These are phyloP conservation scores for Tetrax tetrax DNA, from an alignment of 2,113 vertebrate species.

Conservation along the genomic window DNA sequence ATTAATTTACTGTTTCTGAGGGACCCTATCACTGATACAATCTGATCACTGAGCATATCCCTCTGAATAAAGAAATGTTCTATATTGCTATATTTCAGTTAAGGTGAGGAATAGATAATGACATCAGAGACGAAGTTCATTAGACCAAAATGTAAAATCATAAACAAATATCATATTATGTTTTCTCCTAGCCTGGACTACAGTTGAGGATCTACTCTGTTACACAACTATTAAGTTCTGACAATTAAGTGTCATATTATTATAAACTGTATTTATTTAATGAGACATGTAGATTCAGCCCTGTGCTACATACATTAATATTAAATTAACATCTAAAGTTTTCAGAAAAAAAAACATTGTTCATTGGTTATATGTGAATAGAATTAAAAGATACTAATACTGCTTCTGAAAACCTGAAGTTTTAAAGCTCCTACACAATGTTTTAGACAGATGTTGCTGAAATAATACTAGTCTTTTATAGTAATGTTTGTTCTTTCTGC, in stretches of 20 bases:
- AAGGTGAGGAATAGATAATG: not conserved
- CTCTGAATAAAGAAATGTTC: not conserved
- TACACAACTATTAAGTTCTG: not conserved
- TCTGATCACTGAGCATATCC: not conserved
- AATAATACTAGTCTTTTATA: not conserved
- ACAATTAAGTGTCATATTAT: not conserved
- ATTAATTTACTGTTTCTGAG: not conserved
- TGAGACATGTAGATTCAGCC: not conserved
- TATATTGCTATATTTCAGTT: not conserved
- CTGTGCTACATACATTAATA: not conserved
- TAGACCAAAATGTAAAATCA: not conserved
- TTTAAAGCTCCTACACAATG: not conserved
- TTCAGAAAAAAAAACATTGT: not conserved
- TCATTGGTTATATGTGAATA: not conserved
- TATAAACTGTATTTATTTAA: not conserved
- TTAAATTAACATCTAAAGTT: not conserved
- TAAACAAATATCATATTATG: not conserved
- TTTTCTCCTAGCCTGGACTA: not conserved
- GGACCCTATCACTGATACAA: not conserved
- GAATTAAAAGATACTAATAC: not conserved
- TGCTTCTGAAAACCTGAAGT: not conserved
- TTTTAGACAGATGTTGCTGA: not conserved
- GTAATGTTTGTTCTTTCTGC: not conserved
- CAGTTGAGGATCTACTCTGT: not conserved
- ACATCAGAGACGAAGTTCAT: not conserved